Evolutionary conservation across 2,113 vertebrate genomes (phyloP).

Genomic region (Opisthocomus hoazin): DNA sequence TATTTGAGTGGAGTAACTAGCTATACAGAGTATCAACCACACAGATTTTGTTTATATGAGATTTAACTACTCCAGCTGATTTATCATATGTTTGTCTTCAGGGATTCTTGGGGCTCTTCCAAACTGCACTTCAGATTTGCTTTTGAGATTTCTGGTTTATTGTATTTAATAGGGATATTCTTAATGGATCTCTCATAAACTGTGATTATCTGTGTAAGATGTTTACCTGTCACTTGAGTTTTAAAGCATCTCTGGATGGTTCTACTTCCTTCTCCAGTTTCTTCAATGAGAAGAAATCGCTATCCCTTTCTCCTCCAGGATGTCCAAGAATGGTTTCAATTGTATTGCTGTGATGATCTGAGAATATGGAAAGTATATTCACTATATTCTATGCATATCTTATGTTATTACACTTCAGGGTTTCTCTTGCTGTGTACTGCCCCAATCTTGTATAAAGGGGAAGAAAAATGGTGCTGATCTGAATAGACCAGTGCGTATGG

Average conservation of each 20-base stretch:
- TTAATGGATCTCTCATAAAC: background rate
- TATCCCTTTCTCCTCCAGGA: background rate
- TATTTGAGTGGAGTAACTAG: background rate
- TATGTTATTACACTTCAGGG: background rate
- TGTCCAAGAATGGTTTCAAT: background rate
- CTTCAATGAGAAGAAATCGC: background rate
- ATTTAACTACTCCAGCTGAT: background rate
- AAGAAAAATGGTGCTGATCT: background rate
- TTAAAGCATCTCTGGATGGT: background rate
- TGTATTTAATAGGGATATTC: background rate
- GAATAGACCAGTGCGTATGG: background rate
- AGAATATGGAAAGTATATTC: background rate
- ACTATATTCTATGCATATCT: background rate
- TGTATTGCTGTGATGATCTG: background rate
- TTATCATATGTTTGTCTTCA: background rate
- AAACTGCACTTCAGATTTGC: background rate
- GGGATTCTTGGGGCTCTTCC: background rate
- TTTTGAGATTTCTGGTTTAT: background rate
- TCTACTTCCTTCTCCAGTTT: background rate
- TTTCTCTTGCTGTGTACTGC: background rate
- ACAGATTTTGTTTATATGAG: background rate
- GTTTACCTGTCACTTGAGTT: background rate
- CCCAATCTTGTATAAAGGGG: background rate
- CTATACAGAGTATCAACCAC: background rate
- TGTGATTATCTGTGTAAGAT: background rate